These are phyloP conservation scores for Poecile atricapillus DNA, from an alignment of 2,113 vertebrate genomes.

Conservation along the genomic window DNA sequence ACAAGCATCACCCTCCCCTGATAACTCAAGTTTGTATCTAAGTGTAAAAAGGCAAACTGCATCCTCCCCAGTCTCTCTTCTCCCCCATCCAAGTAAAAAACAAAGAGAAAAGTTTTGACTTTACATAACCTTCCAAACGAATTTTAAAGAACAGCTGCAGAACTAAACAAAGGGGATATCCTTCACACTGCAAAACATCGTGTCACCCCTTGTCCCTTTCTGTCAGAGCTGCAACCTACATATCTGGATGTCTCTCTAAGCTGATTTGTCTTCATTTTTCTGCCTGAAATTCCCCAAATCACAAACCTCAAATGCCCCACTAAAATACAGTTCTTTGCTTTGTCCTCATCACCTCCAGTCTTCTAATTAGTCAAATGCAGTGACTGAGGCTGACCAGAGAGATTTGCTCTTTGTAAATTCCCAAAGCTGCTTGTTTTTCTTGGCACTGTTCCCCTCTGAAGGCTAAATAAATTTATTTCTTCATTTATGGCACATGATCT, in stretches of 20 bases:
- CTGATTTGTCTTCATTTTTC: neutral
- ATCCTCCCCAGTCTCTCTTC: neutral
- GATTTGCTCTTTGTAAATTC: neutral
- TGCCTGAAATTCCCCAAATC: neutral
- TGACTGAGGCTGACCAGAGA: neutral
- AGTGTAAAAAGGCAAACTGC: neutral
- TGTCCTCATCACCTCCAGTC: neutral
- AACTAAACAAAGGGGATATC: neutral
- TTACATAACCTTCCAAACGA: neutral
- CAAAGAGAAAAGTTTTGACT: neutral
- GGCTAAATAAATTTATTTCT: neutral
- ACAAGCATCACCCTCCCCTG: neutral
- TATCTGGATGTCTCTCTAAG: neutral
- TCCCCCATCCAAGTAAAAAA: neutral
- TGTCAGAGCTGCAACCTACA: neutral
- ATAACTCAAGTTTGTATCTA: neutral
- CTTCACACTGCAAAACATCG: neutral
- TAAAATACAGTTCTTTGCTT: neutral
- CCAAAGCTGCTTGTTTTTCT: neutral
- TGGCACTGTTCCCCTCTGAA: neutral
- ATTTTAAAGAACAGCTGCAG: neutral
- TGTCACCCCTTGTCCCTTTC: neutral
- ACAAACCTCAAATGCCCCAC: neutral
- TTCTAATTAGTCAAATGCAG: conserved; percentile 3
- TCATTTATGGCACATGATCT: neutral